Conservation (phyloP, 2,888 invertebrate genomes). For the Blastobasis adustella region DNA sequence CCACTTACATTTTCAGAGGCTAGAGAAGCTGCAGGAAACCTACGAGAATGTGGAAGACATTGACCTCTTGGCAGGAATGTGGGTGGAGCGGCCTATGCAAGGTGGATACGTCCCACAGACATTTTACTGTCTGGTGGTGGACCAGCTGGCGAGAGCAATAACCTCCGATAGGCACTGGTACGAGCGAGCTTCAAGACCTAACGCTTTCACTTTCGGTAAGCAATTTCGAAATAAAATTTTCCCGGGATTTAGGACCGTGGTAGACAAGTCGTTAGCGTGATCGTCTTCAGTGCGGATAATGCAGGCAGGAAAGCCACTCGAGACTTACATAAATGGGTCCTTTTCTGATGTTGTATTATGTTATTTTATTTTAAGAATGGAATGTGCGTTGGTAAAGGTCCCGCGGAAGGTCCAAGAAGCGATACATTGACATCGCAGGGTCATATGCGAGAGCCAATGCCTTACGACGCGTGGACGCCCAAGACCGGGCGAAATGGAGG, state of each 20-base stretch:
- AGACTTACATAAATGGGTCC: background rate
- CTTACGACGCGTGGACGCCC: too few species aligned
- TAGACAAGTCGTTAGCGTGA: background rate
- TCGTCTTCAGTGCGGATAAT: background rate
- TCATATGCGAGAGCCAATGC: too few species aligned
- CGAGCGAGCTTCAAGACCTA: constrained; percentile 29
- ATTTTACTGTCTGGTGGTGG: constrained; percentile 88
- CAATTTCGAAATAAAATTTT: background rate
- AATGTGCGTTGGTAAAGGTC: background rate
- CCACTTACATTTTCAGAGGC: constrained; percentile 18
- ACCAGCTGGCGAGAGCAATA: constrained; percentile 85
- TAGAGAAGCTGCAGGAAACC: constrained; percentile 22
- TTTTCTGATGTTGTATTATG: background rate
- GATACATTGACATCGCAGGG: too few species aligned
- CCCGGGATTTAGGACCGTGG: background rate
- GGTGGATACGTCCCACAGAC: constrained; percentile 90
- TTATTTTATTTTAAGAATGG: background rate
- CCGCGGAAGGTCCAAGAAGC: too few species aligned
- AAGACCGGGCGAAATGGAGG: too few species aligned
- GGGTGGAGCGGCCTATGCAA: constrained; percentile 84
- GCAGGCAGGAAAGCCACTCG: background rate
- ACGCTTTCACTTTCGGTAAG: constrained; percentile 36
- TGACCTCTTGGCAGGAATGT: constrained; percentile 90
- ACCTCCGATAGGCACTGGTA: constrained; percentile 90
- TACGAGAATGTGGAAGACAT: constrained; percentile 82